Conservation (phyloP, 2,113 vertebrate species). For the Petrocephalus microphthalmus region DNA sequence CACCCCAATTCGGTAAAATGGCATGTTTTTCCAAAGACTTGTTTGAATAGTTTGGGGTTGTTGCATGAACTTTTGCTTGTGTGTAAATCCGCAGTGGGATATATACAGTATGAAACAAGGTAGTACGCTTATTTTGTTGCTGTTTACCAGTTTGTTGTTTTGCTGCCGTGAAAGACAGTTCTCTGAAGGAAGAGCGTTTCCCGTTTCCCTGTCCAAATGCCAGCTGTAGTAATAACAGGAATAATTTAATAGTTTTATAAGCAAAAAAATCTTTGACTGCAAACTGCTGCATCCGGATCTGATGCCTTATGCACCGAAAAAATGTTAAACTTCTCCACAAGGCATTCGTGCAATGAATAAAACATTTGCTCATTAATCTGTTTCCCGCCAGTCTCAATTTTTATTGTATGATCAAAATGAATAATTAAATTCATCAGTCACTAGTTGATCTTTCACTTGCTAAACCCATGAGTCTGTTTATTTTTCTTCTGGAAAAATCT, state of each 20-base stretch:
- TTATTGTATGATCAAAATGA: conserved; percentile 5
- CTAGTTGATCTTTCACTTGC: background rate
- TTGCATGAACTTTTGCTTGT: background rate
- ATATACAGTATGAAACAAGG: too few relatives aligned
- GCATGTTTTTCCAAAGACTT: background rate
- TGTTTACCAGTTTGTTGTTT: background rate
- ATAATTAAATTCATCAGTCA: conserved; percentile 1
- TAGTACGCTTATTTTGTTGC: background rate
- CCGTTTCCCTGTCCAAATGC: background rate
- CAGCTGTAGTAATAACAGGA: background rate
- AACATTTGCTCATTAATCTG: background rate
- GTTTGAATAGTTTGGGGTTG: background rate
- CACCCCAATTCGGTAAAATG: background rate
- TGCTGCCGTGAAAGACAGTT: background rate
- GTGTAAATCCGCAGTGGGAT: background rate
- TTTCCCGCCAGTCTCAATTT: background rate
- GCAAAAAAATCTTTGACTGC: background rate
- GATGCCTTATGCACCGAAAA: background rate
- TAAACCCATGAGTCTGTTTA: background rate
- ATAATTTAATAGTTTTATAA: background rate
- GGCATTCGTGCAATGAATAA: background rate
- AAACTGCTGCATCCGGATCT: background rate
- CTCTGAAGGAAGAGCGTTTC: background rate
- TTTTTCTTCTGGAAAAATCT: background rate
- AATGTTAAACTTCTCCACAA: background rate